Base-by-base conservation (phyloP, 2,888 invertebrate species). In the Drosophila atroscutellata region DNA sequence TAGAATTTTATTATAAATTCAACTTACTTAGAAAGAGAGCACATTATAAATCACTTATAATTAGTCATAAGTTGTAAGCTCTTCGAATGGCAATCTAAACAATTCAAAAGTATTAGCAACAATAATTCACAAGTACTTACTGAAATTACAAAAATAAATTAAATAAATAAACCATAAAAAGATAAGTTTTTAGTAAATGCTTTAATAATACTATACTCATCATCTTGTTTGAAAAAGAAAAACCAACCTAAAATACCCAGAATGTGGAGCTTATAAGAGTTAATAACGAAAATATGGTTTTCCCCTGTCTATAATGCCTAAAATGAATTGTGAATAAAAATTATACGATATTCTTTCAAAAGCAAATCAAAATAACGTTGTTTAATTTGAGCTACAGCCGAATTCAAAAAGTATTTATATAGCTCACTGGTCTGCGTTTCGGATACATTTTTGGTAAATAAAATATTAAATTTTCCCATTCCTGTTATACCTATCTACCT, bases 221-320 rank as follows among this genome's bases (percentile, higher is more conserved):
- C 52, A 34, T 26, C 24, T 32, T 52, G 24, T 37, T 52, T 15
- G 3, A 32, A 24, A 55, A 39, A n/a, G 7, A 37, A 18, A n/a
- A 34, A 2, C 67, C 32, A 52, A 55, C 26, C 66, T 57, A 45
- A 51, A 81, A 88, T 83, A 83, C 77, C 91, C 90, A 90, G 91
- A 91, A 91, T 88, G 89, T 91, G 91, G 86, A 91, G 80, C 86
- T 84, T 90, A 87, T 91, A 89, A 81, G 85, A 81, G 79, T 54
- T 36, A 77, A 68, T 71, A 75, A 75, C 75, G 56, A 67, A 77
- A 79, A 75, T 77, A 74, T 61, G 58, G 68, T 47, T 42, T 39
- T 30, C 11, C 42, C 45, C 61, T 68, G 65, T 81, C 72, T 88
- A 73, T 83, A 84, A 83, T 80, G 67, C 54, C 65, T 57, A 52